Base-by-base conservation (phyloP, 2,888 invertebrate genomes). In the Lissonota sp. region DNA sequence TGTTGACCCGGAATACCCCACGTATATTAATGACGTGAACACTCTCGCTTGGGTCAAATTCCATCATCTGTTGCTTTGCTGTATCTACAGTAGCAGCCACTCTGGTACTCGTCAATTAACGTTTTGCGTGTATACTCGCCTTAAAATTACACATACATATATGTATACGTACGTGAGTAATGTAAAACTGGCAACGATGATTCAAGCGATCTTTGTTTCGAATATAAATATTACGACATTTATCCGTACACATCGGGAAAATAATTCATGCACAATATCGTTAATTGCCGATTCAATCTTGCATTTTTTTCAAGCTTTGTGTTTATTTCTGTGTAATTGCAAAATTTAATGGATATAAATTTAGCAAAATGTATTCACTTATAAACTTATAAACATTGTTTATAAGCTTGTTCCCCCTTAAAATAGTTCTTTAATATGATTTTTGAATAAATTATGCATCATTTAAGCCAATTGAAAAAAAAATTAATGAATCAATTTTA, bases 201-300 rank as follows among this genome's bases (percentile, higher is more conserved):
- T 64, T 77, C 77, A 71, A 70, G 14, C 63, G 70, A 77, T 77
- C 71, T 77, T 77, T 71, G 77, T 77, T 77, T 77, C 64, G 10
- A 71, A 64, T 57, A 58, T 53, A 70, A 77, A 64, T 63, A 53
- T 70, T 58, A 64, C 14, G 14, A 16, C 60, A 51, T 40, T 10
- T 53, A 39, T 44, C n/a, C 53, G 53, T 14, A 12, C 40, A 58
- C 12, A n/a, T 12, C n/a, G 44, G 44, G 12, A 60, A 60, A 60
- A 58, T 70, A 16, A 71, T 51, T 71, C 60, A 46, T 57, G 37
- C 40, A 16, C 10, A 2, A 71, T 58, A 58, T 58, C 39, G 44
- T 71, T 49, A 6, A 51, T 60, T 60, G 49, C 58, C 71, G 26
- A 26, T 26, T 26, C 26, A 26, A 26, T 26, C 26, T 26, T 26